Base-by-base conservation (phyloP, 2,113 vertebrate genomes). In the Enhydra lutris region DNA sequence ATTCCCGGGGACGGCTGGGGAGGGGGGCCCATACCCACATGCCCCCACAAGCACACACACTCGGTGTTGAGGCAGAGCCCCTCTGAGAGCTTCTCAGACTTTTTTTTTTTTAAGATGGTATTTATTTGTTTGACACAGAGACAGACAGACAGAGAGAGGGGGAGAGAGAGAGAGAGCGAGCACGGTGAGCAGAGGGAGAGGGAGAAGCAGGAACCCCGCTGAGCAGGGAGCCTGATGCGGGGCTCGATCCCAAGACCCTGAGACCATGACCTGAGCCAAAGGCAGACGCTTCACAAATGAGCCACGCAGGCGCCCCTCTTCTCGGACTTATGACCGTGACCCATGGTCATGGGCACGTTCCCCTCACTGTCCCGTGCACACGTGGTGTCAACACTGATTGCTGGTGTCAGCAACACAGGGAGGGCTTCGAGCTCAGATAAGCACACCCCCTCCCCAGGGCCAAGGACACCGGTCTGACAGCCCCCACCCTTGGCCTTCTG, bases 311-410 rank as follows among this genome's bases (percentile, higher is more conserved):
- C 6, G 6, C 31, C 63, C 14, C 31, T 67, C 1, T 34, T 34
- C 36, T 82, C 39, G 29, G 34, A 80, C 57, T 39, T 63, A 26
- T 11, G 1, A 39, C 36, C 4, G 15, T 52, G 69, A 78, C 45
- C 24, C 20, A 14, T 4, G 1, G 7, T 21, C 29, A 67, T 7
- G 36, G 29, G 15, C 50, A 12, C 0, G 0, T 36, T 57, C 21
- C 24, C 73, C 11, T 6, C 9, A 31, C 15, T 1, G 45, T 1
- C 31, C 52, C 4, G 1, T 0, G 2, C 7, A 5, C 6, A 5
- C 21, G 23, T 55, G 57, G 39, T 29, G 23, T 13, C 26, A 11
- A 45, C 42, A 45, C 50, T 26, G 63, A 80, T 20, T 2, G 9
- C 20, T 20, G 13, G 24, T 14, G 29, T 67, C 21, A 4, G 1